Conservation (phyloP, 2,797 vertebrate genomes). For the Myotis myotis region DNA sequence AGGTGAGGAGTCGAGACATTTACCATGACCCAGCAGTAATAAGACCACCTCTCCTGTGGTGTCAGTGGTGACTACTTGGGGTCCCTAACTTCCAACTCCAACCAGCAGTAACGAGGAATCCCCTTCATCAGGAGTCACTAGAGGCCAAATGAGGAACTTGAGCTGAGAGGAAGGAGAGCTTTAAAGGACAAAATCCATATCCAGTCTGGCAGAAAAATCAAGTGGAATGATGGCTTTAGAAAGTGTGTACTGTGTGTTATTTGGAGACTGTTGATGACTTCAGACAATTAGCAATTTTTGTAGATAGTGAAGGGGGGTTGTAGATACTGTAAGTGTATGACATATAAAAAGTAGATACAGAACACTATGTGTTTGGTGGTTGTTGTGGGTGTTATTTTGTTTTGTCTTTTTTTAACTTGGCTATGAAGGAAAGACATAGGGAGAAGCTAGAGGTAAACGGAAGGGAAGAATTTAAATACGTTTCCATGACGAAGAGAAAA, state of each 20-base stretch:
- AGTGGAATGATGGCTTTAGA: background rate
- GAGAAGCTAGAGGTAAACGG: background rate
- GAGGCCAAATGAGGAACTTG: background rate
- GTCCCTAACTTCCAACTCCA: background rate
- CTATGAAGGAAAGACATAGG: background rate
- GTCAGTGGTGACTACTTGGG: background rate
- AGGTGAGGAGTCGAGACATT: background rate
- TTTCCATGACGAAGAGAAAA: background rate
- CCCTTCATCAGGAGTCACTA: no score
- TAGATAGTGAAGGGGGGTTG: background rate
- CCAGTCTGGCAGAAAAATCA: background rate
- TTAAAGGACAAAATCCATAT: background rate
- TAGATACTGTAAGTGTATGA: background rate
- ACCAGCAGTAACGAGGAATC: accelerated
- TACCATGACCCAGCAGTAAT: background rate
- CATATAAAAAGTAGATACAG: background rate
- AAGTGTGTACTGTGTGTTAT: background rate
- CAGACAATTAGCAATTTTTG: background rate
- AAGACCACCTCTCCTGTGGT: background rate
- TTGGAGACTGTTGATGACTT: background rate
- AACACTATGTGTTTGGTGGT: background rate
- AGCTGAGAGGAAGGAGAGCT: background rate
- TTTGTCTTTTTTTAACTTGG: background rate
- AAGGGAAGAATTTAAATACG: background rate
- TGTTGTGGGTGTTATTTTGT: background rate